A percentile compares a stretch with the other conserved stretches of the same genome.
Evolutionary conservation across 2,797 vertebrate genomes (phyloP).

Genomic region (Furcifer pardalis): DNA sequence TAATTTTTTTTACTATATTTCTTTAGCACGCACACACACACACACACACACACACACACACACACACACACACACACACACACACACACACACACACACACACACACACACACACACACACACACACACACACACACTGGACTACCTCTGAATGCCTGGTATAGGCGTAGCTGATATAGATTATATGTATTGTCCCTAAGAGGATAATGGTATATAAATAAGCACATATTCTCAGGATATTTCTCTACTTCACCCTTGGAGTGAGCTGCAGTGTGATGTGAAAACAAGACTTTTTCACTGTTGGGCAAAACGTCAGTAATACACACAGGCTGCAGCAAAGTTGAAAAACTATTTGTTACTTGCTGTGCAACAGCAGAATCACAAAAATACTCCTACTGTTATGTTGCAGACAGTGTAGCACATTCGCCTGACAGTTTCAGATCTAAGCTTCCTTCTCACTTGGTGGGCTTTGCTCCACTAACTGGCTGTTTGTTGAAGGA

Average conservation of each 20-base stretch:
- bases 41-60: too few relatives aligned
- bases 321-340: background rate
- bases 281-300: slow-evolving; percentile 5
- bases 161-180: background rate
- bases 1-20: background rate
- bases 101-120: too few relatives aligned
- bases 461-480: background rate
- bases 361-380: background rate
- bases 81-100: too few relatives aligned
- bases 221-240: background rate
- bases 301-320: background rate
- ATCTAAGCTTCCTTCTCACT: background rate
- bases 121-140: background rate
- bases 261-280: background rate
- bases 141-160: background rate
- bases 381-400: slow-evolving; percentile 16
- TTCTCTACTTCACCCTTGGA: slow-evolving; percentile 3
- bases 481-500: background rate
- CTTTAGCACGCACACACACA: too few relatives aligned
- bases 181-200: background rate
- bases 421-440: slow-evolving; percentile 8
- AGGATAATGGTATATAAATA: background rate
- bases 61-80: too few relatives aligned
- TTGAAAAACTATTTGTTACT: slow-evolving; percentile 10
- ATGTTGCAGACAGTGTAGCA: background rate